Evolutionary conservation across 2,113 vertebrate genomes (phyloP).

Genomic region (Cynopterus brachyotis): DNA sequence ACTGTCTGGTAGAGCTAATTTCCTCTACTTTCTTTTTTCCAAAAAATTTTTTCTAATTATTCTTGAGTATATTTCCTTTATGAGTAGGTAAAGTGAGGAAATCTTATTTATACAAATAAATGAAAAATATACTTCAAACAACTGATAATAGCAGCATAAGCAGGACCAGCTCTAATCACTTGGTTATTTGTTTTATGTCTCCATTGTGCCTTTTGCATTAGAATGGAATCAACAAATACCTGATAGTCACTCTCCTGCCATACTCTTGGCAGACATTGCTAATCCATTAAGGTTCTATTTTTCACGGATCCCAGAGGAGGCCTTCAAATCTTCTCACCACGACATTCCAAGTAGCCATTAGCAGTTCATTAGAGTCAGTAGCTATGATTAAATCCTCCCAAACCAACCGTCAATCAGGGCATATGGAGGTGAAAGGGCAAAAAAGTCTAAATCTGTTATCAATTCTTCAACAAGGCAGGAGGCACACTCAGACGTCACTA

Average conservation of each 20-base stretch:
- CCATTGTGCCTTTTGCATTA: background rate
- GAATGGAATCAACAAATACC: background rate
- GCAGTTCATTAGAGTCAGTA: background rate
- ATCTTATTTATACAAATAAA: background rate
- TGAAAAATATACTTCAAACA: background rate
- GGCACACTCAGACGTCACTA: background rate
- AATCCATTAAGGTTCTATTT: background rate
- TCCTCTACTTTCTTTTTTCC: background rate
- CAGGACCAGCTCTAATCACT: background rate
- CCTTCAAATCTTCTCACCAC: background rate
- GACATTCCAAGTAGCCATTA: background rate
- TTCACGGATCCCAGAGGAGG: background rate
- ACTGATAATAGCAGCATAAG: background rate
- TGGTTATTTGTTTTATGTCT: background rate
- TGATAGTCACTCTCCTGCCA: background rate
- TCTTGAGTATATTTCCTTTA: background rate
- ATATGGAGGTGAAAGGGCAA: background rate
- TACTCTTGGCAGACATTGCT: background rate
- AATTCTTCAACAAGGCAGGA: background rate
- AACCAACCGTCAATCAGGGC: background rate
- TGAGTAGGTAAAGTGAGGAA: background rate
- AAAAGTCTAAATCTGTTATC: background rate
- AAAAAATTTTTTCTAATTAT: background rate
- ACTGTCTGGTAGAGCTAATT: background rate
- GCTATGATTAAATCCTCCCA: background rate